Percentiles rank a stretch among this genome's conserved stretches.
These are phyloP conservation scores for Drosophila recens DNA, from an alignment of 2,888 invertebrate species.

Conservation along the genomic window DNA sequence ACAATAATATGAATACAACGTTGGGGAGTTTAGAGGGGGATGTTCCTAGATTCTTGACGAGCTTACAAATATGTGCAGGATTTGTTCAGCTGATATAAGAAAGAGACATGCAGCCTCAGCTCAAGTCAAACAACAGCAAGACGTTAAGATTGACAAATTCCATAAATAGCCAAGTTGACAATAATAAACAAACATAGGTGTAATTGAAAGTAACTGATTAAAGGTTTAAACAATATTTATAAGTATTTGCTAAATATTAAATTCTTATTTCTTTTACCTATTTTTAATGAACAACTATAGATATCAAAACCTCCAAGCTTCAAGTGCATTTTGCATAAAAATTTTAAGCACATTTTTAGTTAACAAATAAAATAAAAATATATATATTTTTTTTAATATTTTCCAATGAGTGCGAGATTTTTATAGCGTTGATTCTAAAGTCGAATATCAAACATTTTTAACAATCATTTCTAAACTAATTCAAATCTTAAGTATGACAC, in stretches of 20 bases:
- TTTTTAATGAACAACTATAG: not conserved
- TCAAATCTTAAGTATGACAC: not conserved
- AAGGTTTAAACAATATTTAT: not conserved
- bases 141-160: slow-evolving; percentile 19
- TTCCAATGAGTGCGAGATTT: not conserved
- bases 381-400: not conserved
- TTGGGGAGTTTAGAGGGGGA: not conserved
- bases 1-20: slow-evolving; percentile 27
- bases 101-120: slow-evolving; percentile 14
- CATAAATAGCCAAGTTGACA: slow-evolving; percentile 1
- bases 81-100: slow-evolving; percentile 8
- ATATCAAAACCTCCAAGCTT: not conserved
- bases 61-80: slow-evolving; percentile 37
- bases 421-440: not conserved
- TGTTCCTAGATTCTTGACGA: not conserved
- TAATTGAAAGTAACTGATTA: not conserved
- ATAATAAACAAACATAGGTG: slow-evolving; percentile 2
- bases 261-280: not conserved
- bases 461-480: not conserved
- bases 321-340: not conserved
- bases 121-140: not conserved
- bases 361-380: not conserved
- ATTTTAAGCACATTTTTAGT: not conserved
- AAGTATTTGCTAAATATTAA: not conserved
- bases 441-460: not conserved